A percentile compares a stretch with the other conserved stretches of the same genome.
Evolutionary conservation across 2,113 vertebrate genomes (phyloP).

Genomic region (Muntiacus reevesi): DNA sequence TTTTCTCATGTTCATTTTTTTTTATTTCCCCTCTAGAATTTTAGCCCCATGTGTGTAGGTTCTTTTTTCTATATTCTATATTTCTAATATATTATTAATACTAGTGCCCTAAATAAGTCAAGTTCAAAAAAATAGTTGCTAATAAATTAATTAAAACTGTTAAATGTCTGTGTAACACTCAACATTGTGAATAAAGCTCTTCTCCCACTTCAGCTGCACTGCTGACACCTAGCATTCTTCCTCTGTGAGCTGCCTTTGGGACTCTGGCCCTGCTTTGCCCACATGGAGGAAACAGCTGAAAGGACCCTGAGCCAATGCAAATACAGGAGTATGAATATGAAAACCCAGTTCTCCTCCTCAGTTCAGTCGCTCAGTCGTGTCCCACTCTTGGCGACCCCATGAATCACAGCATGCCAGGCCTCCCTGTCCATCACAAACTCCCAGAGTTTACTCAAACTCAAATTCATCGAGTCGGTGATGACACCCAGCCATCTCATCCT

Average conservation of each 20-base stretch:
- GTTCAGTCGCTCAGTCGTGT: too few relatives aligned
- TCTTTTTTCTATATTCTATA: neutral
- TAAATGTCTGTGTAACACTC: neutral
- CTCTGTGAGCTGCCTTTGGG: neutral
- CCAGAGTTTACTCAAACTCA: too few relatives aligned
- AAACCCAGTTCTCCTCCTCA: neutral
- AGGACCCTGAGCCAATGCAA: neutral
- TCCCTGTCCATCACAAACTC: too few relatives aligned
- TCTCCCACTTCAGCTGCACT: neutral
- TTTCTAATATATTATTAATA: neutral
- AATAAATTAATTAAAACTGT: neutral
- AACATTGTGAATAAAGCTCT: neutral
- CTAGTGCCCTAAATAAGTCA: neutral
- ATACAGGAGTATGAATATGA: neutral
- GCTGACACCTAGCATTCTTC: neutral
- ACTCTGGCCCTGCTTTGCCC: neutral
- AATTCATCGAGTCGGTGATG: too few relatives aligned
- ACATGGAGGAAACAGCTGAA: neutral
- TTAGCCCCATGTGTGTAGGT: neutral
- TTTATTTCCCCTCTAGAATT: neutral
- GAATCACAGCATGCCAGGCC: too few relatives aligned
- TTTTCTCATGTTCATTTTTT: neutral
- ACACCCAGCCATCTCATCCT: too few relatives aligned
- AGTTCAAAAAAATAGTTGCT: neutral
- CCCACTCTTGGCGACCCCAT: too few relatives aligned